A percentile compares a stretch with the other conserved stretches of the same genome.
Conservation (phyloP, 1,140 invertebrate genomes). For the Temnothorax curvispinosus region DNA sequence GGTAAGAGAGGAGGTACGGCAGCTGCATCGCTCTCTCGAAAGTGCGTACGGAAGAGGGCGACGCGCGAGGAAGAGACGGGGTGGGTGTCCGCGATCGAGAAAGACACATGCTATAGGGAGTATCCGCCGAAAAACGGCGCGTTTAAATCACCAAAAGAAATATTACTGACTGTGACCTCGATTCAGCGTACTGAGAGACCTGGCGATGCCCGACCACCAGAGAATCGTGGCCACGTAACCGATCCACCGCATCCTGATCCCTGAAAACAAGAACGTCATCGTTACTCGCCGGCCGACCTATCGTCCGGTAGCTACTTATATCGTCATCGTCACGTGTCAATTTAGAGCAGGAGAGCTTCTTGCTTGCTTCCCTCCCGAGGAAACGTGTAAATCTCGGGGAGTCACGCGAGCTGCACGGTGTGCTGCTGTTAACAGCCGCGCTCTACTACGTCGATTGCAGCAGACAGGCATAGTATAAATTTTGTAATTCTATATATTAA, state of each 20-base stretch:
- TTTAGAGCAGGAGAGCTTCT: not conserved
- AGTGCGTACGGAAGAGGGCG: constrained; percentile 10
- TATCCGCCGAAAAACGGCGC: constrained; percentile 27
- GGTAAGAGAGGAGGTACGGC: not conserved
- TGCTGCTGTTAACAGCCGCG: not conserved
- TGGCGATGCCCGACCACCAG: constrained; percentile 86
- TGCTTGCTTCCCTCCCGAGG: not conserved
- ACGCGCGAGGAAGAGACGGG: not conserved
- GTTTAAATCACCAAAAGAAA: constrained; percentile 69
- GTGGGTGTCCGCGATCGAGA: not conserved
- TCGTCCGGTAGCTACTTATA: not conserved
- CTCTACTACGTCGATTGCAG: constrained; percentile 4
- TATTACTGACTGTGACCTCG: constrained; percentile 85
- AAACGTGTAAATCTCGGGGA: constrained; percentile 3
- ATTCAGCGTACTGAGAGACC: constrained; percentile 85
- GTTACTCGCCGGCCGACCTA: not conserved
- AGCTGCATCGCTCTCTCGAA: not conserved
- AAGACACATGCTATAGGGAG: not conserved
- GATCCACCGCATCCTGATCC: constrained; percentile 85
- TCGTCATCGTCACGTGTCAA: not conserved
- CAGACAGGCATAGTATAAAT: not conserved
- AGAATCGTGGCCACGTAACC: constrained; percentile 85
- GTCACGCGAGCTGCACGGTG: constrained; percentile 4
- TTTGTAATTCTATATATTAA: constrained; percentile 38
- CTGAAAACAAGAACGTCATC: constrained; percentile 74